Conservation (phyloP, 2,888 invertebrate genomes). For the Philhelius pedissequus region DNA sequence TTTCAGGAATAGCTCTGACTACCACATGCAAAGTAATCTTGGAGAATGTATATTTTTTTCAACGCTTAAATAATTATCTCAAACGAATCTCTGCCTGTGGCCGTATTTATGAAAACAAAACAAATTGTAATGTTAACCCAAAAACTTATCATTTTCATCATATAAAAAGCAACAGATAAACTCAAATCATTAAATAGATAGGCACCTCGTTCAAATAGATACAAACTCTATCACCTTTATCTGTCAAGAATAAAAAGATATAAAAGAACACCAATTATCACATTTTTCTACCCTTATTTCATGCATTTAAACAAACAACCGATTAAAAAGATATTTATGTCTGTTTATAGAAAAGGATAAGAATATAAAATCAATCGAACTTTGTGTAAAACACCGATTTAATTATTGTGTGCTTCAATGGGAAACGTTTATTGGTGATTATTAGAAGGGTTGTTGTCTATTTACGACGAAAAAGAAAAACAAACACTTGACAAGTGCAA, state of each 20-base stretch:
- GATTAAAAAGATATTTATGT: constrained; percentile 3
- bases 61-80: no score
- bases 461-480: background rate
- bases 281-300: background rate
- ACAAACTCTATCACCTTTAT: background rate
- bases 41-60: no score
- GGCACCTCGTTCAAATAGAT: background rate
- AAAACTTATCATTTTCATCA: background rate
- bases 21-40: no score
- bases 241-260: background rate
- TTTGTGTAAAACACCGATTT: background rate
- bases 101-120: no score
- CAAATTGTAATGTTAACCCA: no score
- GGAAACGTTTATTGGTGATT: background rate
- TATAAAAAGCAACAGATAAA: background rate
- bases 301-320: background rate
- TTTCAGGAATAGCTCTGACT: no score
- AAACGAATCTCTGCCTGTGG: no score
- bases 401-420: background rate
- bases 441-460: background rate
- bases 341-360: background rate
- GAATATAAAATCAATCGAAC: background rate
- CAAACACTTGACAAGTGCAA: background rate
- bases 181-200: background rate
- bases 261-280: background rate